Percentiles rank a stretch among this genome's conserved stretches.
phyloP scores from a whole-genome alignment of 2,888 invertebrate genomes.

The Hydriomena furcata region DNA sequence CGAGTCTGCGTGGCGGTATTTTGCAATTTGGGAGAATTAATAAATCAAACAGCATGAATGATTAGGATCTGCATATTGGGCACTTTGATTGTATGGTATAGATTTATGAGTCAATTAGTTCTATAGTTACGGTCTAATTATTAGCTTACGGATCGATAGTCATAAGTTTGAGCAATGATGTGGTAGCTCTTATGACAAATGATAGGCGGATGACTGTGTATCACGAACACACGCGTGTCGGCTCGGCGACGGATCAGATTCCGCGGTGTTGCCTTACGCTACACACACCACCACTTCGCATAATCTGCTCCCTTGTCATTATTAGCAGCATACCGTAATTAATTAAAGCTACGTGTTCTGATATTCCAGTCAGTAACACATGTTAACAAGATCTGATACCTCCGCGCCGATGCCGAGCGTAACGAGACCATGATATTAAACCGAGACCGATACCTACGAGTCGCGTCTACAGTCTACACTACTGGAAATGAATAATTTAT shows the following conservation, averaged over 20 bases:
- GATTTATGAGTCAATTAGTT: slow-evolving; percentile 18
- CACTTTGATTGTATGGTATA: neutral
- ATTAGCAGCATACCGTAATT: slow-evolving; percentile 67
- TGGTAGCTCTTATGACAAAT: slow-evolving; percentile 60
- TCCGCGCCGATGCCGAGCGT: slow-evolving; percentile 38
- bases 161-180: slow-evolving; percentile 38
- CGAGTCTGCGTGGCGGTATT: neutral
- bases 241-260: slow-evolving; percentile 40
- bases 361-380: slow-evolving; percentile 60
- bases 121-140: slow-evolving; percentile 21
- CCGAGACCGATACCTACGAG: slow-evolving; percentile 44
- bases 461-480: slow-evolving; percentile 50
- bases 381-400: slow-evolving; percentile 63
- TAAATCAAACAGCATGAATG: slow-evolving; percentile 14
- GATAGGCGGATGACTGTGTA: slow-evolving; percentile 52
- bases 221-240: slow-evolving; percentile 19
- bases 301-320: slow-evolving; percentile 55
- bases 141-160: slow-evolving; percentile 32
- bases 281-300: slow-evolving; percentile 41
- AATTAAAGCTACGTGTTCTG: slow-evolving; percentile 60
- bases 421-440: slow-evolving; percentile 53
- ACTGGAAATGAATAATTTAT: slow-evolving; percentile 63
- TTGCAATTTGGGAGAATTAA: slow-evolving; percentile 11
- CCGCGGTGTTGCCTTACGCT: slow-evolving; percentile 56
- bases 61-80: slow-evolving; percentile 12